phyloP scores from a whole-genome alignment of 2,888 invertebrate genomes.

The Cheilosia vulpina region DNA sequence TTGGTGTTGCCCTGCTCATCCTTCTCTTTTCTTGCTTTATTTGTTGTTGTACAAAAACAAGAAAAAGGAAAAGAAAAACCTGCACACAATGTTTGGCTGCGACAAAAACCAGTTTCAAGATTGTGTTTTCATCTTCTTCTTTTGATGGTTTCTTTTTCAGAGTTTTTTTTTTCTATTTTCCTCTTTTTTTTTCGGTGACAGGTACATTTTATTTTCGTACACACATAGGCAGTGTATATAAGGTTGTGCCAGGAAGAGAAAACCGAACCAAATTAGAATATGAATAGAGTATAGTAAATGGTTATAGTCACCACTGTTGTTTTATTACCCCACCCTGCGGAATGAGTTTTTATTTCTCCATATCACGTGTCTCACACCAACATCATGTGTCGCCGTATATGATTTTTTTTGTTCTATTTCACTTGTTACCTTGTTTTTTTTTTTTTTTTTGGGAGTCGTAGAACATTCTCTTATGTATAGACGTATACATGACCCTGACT shows the following conservation, averaged over 20 bases:
- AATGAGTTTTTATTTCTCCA: constrained; percentile 18
- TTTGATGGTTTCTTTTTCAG: background rate
- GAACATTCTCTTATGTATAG: background rate
- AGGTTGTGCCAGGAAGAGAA: constrained; percentile 26
- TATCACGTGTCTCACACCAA: constrained; percentile 57
- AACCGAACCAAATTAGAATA: constrained; percentile 38
- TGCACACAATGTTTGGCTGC: constrained; percentile 64
- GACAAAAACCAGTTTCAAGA: constrained; percentile 52
- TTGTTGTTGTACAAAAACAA: constrained; percentile 51
- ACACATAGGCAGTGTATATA: constrained; percentile 16
- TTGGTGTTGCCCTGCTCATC: constrained; percentile 61
- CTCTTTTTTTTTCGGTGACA: constrained; percentile 36
- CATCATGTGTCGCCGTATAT: constrained; percentile 27
- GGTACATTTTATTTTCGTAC: constrained; percentile 45
- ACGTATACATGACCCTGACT: constrained; percentile 54
- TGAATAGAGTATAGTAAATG: constrained; percentile 27
- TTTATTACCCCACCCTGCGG: constrained; percentile 5
- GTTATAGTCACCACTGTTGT: constrained; percentile 54
- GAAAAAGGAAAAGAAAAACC: constrained; percentile 47
- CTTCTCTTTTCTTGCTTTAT: constrained; percentile 41
- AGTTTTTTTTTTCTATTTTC: background rate
- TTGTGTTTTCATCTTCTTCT: constrained; percentile 54
- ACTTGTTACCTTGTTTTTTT: constrained; percentile 9
- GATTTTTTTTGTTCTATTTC: constrained; percentile 15
- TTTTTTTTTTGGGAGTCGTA: background rate